Evolutionary conservation across 2,888 invertebrate species (phyloP).

Genomic region (Malacosoma neustria): DNA sequence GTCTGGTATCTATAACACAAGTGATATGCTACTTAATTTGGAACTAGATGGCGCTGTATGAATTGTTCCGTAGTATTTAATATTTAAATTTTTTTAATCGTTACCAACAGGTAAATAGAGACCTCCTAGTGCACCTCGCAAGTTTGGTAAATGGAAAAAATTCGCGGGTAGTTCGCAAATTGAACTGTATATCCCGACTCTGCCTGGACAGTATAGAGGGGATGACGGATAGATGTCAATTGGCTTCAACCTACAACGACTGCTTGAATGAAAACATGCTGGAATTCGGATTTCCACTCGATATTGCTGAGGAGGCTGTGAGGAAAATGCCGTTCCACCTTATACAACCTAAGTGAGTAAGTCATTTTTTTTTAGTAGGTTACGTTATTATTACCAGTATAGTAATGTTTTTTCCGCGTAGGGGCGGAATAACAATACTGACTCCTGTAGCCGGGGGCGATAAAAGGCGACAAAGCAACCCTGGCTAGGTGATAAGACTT

Average conservation of each 20-base stretch:
- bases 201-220: conserved; percentile 62
- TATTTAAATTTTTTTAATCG: no score
- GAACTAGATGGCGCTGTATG: no score
- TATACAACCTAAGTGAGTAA: conserved; percentile 60
- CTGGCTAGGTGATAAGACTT: no score
- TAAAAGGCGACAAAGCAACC: no score
- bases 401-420: no score
- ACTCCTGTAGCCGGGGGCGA: no score
- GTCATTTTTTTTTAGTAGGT: conserved; percentile 7
- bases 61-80: no score
- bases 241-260: conserved; percentile 63
- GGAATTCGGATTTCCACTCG: conserved; percentile 60
- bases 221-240: conserved; percentile 56
- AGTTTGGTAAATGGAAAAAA: conserved; percentile 60
- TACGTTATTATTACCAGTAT: no score
- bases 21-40: no score
- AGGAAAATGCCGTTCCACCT: conserved; percentile 66
- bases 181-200: conserved; percentile 52
- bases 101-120: conserved; percentile 61
- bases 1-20: no score
- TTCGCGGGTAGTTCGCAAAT: conserved; percentile 56
- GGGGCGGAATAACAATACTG: no score
- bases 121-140: conserved; percentile 52
- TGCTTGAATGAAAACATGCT: conserved; percentile 63
- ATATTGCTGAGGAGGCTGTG: conserved; percentile 60